Evolutionary conservation across 2,797 vertebrate species (phyloP).

Genomic region (Cottoperca gobio): DNA sequence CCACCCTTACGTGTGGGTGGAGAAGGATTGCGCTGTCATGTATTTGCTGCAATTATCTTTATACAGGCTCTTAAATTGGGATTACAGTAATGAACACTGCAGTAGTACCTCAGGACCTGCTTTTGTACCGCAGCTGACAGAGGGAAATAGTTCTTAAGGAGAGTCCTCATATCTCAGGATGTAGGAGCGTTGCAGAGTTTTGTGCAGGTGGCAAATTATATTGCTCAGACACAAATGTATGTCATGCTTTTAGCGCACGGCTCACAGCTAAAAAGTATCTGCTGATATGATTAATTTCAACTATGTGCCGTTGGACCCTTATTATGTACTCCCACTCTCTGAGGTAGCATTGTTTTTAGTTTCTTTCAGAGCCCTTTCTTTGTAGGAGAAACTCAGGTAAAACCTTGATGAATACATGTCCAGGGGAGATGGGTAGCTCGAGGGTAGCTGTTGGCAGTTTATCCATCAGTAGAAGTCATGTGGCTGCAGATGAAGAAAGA

Average conservation of each 20-base stretch:
- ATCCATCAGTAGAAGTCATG: constrained; percentile 58
- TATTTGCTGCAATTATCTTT: constrained; percentile 47
- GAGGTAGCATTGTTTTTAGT: background rate
- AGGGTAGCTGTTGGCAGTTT: constrained; percentile 23
- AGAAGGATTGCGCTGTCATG: constrained; percentile 30
- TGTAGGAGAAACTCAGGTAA: background rate
- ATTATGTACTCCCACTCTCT: background rate
- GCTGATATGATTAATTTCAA: background rate
- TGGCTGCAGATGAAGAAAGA: constrained; percentile 67
- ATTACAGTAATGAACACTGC: constrained; percentile 43
- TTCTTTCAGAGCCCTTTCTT: background rate
- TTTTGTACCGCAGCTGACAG: constrained; percentile 11
- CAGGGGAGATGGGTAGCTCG: constrained; percentile 8
- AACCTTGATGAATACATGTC: constrained; percentile 7
- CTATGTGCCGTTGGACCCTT: background rate
- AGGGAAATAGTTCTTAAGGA: background rate
- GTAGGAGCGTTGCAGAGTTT: background rate
- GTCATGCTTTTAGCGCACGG: background rate
- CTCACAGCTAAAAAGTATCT: background rate
- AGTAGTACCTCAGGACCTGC: constrained; percentile 43
- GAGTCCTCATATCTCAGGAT: background rate
- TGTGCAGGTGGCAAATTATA: background rate
- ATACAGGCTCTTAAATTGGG: constrained; percentile 21
- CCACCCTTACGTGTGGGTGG: constrained; percentile 51
- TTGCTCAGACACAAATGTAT: background rate